Evolutionary conservation across 2,797 vertebrate genomes (phyloP).

Genomic region (Heterohyrax brucei): DNA sequence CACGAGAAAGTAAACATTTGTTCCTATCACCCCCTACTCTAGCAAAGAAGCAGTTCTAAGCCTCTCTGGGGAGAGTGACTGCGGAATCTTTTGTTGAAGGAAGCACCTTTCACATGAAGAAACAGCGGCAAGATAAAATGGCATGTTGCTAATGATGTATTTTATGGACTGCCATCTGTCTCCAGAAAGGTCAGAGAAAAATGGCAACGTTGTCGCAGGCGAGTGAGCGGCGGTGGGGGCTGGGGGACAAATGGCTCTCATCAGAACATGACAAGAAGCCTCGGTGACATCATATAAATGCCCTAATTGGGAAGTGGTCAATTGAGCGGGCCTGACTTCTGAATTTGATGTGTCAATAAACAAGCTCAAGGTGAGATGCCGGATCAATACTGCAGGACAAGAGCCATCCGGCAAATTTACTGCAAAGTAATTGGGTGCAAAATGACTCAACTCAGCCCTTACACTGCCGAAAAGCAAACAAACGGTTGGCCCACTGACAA

Average conservation of each 20-base stretch:
- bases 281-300: constrained; percentile 99
- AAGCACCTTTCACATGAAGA: constrained; percentile 92
- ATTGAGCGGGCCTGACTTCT: constrained; percentile 95
- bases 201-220: constrained; percentile 91
- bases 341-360: constrained; percentile 99
- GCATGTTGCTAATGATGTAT: constrained; percentile 94
- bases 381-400: constrained; percentile 99
- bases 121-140: constrained; percentile 91
- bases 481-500: constrained; percentile 89
- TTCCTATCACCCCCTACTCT: not conserved
- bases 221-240: constrained; percentile 88
- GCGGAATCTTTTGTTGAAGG: constrained; percentile 92
- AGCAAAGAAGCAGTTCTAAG: constrained; percentile 64
- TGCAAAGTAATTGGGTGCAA: constrained; percentile 99
- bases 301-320: constrained; percentile 99
- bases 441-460: constrained; percentile 97
- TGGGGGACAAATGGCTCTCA: constrained; percentile 89
- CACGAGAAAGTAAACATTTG: fast-evolving
- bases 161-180: constrained; percentile 94
- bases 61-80: constrained; percentile 82
- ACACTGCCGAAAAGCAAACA: constrained; percentile 92
- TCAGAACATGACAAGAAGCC: constrained; percentile 92
- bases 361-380: constrained; percentile 99
- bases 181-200: constrained; percentile 94
- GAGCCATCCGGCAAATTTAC: constrained; percentile 99